These are phyloP conservation scores for Euzetes globulus DNA, from an alignment of 2,888 invertebrate species.

Conservation along the genomic window DNA sequence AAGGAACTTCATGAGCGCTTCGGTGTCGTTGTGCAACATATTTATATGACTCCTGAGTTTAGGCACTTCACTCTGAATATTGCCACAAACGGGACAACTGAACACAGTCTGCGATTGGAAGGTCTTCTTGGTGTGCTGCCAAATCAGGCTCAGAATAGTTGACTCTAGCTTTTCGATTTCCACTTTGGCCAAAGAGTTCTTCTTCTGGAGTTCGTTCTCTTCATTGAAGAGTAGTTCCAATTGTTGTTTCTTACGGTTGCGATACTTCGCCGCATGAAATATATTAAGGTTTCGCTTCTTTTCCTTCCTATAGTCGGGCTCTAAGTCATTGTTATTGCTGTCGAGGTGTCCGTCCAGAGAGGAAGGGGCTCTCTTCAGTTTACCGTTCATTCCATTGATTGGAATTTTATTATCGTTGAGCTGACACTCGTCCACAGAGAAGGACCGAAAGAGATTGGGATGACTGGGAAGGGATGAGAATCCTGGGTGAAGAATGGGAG, in stretches of 20 bases:
- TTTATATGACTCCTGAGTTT: conserved; percentile 3
- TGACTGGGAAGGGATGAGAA: background rate
- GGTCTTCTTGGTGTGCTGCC: background rate
- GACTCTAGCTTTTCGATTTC: background rate
- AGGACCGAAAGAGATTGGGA: background rate
- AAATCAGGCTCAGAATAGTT: background rate
- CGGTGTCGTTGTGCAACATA: conserved; percentile 21
- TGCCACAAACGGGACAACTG: conserved; percentile 17
- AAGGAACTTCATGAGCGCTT: conserved; percentile 14
- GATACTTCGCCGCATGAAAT: conserved; percentile 20
- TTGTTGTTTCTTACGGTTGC: conserved; percentile 15
- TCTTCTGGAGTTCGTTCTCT: conserved; percentile 5
- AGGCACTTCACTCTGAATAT: background rate
- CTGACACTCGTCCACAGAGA: conserved; percentile 10
- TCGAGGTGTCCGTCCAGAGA: conserved; percentile 7
- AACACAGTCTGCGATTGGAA: background rate
- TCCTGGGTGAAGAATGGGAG: background rate
- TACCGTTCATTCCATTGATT: background rate
- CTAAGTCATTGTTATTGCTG: background rate
- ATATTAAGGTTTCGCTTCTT: conserved; percentile 14
- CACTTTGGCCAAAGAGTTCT: background rate
- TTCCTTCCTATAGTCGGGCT: background rate
- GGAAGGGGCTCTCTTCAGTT: background rate
- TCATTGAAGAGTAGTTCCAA: background rate
- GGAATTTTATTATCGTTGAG: background rate